Conservation (phyloP, 2,888 invertebrate genomes). For the Acrocyrtus sp. region DNA sequence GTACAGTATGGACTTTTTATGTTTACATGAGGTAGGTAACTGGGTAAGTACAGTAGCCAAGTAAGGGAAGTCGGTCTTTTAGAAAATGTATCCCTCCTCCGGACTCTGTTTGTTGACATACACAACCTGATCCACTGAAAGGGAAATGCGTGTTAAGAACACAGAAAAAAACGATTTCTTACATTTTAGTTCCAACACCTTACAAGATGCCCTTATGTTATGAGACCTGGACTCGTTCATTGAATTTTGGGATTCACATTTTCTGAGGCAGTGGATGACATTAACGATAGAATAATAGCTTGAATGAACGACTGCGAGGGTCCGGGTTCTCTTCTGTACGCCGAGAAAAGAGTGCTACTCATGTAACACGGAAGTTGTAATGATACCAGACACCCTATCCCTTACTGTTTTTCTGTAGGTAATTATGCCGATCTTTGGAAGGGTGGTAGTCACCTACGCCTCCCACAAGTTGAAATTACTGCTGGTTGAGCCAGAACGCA, state of each 20-base stretch:
- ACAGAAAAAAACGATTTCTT: too few species aligned
- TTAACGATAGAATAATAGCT: too few species aligned
- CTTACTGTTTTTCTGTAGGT: not conserved
- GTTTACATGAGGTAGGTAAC: not conserved
- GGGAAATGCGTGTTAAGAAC: too few species aligned
- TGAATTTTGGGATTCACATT: too few species aligned
- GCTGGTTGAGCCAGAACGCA: not conserved
- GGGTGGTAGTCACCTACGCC: slow-evolving; percentile 47
- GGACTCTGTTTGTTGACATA: slow-evolving; percentile 37
- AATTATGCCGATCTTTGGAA: slow-evolving; percentile 8
- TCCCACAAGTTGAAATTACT: slow-evolving; percentile 13
- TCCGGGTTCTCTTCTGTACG: too few species aligned
- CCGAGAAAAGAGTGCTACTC: too few species aligned
- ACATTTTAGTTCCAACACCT: too few species aligned
- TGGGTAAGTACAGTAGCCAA: slow-evolving; percentile 1
- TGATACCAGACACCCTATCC: slow-evolving; percentile 7
- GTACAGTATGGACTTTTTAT: not conserved
- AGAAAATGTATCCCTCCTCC: slow-evolving; percentile 20
- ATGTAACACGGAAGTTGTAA: slow-evolving; percentile 51
- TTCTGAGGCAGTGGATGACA: too few species aligned
- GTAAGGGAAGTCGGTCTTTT: slow-evolving; percentile 20
- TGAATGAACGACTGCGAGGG: too few species aligned
- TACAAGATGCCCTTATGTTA: too few species aligned
- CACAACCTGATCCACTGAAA: slow-evolving; percentile 21
- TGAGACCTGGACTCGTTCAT: too few species aligned